Conservation (phyloP, 2,888 invertebrate species). For the Catonia carolina region DNA sequence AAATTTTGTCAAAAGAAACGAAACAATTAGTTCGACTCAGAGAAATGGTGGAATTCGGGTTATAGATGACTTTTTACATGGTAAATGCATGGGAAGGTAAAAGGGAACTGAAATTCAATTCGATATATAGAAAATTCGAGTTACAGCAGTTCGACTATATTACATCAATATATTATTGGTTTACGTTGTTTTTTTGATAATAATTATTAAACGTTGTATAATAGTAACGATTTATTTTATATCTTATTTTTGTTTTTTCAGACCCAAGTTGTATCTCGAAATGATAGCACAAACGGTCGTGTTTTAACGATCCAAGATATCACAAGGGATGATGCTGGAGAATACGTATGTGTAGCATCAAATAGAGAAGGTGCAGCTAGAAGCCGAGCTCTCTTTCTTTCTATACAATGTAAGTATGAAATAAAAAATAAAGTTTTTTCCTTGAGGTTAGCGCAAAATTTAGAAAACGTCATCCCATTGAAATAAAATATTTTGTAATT, state of each 20-base stretch:
- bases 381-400: conserved; percentile 64
- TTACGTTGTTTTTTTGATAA: no score
- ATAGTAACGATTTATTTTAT: no score
- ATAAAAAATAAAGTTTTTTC: neutral
- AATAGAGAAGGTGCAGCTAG: conserved; percentile 75
- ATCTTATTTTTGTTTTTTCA: neutral
- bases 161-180: no score
- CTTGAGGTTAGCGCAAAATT: neutral
- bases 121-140: no score
- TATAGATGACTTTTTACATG: no score
- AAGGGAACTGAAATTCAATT: no score
- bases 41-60: no score
- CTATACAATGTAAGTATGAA: conserved; percentile 68
- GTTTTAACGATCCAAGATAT: conserved; percentile 44
- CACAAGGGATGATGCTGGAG: conserved; percentile 62
- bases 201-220: no score
- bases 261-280: conserved; percentile 13
- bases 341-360: conserved; percentile 73
- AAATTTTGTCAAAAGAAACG: no score
- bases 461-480: neutral
- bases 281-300: conserved; percentile 8
- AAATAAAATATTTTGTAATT: neutral
- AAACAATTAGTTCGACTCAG: no score
- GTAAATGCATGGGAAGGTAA: no score
- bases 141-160: no score